Percentiles rank a stretch among this genome's conserved stretches.
These are phyloP conservation scores for Blennius ocellaris DNA, from an alignment of 2,113 vertebrate species.

Conservation along the genomic window DNA sequence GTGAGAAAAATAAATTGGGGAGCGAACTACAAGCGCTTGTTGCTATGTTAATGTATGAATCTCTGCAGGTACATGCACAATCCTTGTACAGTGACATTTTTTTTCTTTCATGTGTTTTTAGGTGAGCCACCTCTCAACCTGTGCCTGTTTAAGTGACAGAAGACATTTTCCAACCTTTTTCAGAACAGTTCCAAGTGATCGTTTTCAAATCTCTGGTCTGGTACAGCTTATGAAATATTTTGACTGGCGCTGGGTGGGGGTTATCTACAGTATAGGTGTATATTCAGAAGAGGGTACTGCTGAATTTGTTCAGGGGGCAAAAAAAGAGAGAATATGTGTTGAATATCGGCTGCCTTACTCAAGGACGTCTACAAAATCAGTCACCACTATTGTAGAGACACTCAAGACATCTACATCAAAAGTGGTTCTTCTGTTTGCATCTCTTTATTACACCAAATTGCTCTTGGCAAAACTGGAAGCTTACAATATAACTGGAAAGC, in stretches of 20 bases:
- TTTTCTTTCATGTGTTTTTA: constrained; percentile 33
- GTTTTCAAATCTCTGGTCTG: constrained; percentile 58
- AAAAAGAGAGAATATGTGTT: constrained; percentile 64
- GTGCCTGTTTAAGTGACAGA: constrained; percentile 74
- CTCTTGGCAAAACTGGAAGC: constrained; percentile 42
- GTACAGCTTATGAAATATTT: constrained; percentile 71
- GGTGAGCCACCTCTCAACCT: constrained; percentile 75
- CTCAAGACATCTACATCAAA: constrained; percentile 64
- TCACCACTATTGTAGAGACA: not conserved
- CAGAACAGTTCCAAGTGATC: constrained; percentile 74
- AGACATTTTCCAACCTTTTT: constrained; percentile 70
- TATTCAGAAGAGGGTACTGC: constrained; percentile 53
- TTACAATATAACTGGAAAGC: constrained; percentile 68
- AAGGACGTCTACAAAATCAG: rapidly evolving
- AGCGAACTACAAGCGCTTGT: no score
- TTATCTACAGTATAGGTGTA: constrained; percentile 27
- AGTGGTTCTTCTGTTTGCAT: constrained; percentile 68
- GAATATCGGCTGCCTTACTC: constrained; percentile 48
- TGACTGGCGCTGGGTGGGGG: constrained; percentile 76
- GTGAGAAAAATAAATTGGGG: constrained; percentile 47
- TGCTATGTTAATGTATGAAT: no score
- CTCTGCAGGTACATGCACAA: not conserved
- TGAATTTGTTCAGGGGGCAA: constrained; percentile 48
- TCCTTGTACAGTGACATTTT: not conserved
- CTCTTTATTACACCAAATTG: constrained; percentile 4